phyloP scores from a whole-genome alignment of 2,888 invertebrate genomes.

The Ganaspis brasiliensis region DNA sequence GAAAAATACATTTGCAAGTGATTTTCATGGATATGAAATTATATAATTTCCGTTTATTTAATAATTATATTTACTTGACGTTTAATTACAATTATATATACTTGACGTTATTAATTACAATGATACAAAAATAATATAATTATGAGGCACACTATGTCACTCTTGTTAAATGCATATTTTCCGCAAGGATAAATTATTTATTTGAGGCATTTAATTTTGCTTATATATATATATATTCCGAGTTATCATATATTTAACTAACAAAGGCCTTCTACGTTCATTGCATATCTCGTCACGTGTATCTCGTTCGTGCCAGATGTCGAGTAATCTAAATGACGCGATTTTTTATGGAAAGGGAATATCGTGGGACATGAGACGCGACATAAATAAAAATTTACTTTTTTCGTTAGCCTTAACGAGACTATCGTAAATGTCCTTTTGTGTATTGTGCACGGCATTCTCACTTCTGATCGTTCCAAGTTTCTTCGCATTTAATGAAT shows the following conservation, averaged over 20 bases:
- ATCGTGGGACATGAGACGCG: constrained; percentile 53
- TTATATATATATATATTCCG: constrained; percentile 38
- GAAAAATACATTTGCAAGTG: constrained; percentile 25
- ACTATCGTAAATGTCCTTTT: constrained; percentile 36
- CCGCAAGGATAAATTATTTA: constrained; percentile 24
- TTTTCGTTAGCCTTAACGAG: constrained; percentile 27
- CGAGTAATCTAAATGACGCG: constrained; percentile 60
- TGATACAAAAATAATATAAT: not conserved
- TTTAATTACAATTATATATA: no score
- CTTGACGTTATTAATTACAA: constrained; percentile 35
- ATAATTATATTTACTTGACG: not conserved
- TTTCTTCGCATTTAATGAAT: constrained; percentile 12
- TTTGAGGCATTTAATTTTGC: constrained; percentile 30
- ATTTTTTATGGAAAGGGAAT: constrained; percentile 54
- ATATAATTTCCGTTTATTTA: constrained; percentile 35
- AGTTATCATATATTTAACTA: constrained; percentile 40
- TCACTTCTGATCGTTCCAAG: not conserved
- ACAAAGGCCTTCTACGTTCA: constrained; percentile 54
- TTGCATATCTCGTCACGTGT: constrained; percentile 64
- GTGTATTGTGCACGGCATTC: constrained; percentile 12
- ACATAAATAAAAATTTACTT: constrained; percentile 37
- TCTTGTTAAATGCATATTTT: not conserved
- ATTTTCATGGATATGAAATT: constrained; percentile 29
- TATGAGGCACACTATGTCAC: not conserved
- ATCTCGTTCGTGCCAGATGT: constrained; percentile 70